These are phyloP conservation scores for Piscicola geometra DNA, from an alignment of 2,888 invertebrate species.

Conservation along the genomic window DNA sequence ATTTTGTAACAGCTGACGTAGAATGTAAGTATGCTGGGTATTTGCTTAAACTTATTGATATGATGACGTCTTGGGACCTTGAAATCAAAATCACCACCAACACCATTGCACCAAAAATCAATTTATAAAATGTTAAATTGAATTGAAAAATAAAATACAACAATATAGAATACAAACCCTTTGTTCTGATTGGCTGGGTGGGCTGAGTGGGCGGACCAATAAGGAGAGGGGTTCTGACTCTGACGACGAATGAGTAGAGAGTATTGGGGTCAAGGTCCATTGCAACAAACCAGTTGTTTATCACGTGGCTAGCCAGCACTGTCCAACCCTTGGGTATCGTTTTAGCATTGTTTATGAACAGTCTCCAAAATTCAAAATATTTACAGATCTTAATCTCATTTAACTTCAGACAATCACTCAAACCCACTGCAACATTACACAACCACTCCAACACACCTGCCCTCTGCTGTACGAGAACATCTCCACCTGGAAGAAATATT, in stretches of 20 bases:
- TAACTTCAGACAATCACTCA: too few species aligned
- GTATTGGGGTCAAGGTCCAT: conserved; percentile 72
- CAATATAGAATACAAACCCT: conserved; percentile 34
- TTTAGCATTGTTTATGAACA: too few species aligned
- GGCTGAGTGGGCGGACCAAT: conserved; percentile 71
- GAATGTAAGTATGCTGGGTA: neutral
- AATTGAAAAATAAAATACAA: too few species aligned
- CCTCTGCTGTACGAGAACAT: conserved; percentile 11
- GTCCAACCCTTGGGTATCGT: conserved; percentile 62
- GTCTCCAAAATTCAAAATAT: too few species aligned
- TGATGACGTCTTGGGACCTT: neutral
- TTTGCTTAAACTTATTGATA: neutral
- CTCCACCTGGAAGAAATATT: conserved; percentile 5
- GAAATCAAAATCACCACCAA: neutral
- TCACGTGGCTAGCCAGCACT: conserved; percentile 60
- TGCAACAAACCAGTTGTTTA: conserved; percentile 68
- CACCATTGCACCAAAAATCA: neutral
- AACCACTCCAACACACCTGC: neutral
- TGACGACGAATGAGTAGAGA: conserved; percentile 76
- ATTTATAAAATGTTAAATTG: too few species aligned
- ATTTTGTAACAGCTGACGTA: neutral
- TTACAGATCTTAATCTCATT: too few species aligned
- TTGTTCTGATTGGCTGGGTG: conserved; percentile 37
- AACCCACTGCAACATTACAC: too few species aligned
- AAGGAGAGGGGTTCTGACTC: conserved; percentile 78